Evolutionary conservation across 2,888 invertebrate genomes (phyloP).

Genomic region (Myopa testacea): DNA sequence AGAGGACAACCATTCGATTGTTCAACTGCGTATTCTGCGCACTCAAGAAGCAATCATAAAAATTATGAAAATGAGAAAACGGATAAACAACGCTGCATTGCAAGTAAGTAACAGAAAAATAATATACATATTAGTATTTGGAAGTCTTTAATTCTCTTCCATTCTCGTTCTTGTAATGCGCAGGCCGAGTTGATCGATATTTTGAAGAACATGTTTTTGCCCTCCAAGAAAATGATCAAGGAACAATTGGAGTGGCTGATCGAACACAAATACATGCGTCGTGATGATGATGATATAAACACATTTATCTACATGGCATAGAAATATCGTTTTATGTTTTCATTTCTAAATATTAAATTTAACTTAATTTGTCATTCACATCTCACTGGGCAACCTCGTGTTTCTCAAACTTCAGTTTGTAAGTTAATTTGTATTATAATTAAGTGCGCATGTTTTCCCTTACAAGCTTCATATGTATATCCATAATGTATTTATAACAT

Average conservation of each 20-base stretch:
- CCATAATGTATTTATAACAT: not conserved
- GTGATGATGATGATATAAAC: conserved; percentile 97
- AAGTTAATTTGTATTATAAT: conserved; percentile 33
- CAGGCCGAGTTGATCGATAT: conserved; percentile 96
- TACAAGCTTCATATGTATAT: not conserved
- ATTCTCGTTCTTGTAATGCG: conserved; percentile 43
- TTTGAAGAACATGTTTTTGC: conserved; percentile 98
- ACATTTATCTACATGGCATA: conserved; percentile 98
- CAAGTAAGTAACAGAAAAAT: conserved; percentile 72
- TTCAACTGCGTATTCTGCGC: conserved; percentile 93
- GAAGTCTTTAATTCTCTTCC: conserved; percentile 20
- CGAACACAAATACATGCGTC: conserved; percentile 96
- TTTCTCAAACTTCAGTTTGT: not conserved
- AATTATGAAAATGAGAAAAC: conserved; percentile 98
- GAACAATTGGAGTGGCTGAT: conserved; percentile 99
- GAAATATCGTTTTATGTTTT: conserved; percentile 45
- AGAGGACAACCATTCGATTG: conserved; percentile 98
- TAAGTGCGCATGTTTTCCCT: not conserved
- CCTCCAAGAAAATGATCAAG: conserved; percentile 99
- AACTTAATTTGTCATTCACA: not conserved
- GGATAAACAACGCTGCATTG: conserved; percentile 91
- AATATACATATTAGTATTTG: not conserved
- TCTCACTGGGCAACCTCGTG: not conserved
- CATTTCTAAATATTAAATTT: not conserved
- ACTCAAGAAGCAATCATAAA: conserved; percentile 98